These are phyloP conservation scores for Merluccius polli DNA, from an alignment of 2,797 vertebrate genomes.

Conservation along the genomic window DNA sequence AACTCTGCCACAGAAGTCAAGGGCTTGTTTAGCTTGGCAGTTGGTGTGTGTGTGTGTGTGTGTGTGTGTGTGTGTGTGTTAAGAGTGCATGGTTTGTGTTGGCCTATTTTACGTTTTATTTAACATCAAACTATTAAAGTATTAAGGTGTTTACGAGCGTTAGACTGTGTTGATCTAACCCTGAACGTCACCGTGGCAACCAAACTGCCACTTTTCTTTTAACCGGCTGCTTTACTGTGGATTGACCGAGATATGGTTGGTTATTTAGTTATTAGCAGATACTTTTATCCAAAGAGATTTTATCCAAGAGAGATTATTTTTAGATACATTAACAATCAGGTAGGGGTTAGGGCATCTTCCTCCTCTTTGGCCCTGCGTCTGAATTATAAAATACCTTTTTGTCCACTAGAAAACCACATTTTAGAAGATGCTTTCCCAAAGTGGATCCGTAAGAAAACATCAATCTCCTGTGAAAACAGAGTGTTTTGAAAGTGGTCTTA, in stretches of 20 bases:
- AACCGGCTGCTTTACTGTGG: not conserved
- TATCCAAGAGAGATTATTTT: not conserved
- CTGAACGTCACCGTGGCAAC: not conserved
- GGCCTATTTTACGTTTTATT: not conserved
- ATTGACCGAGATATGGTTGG: not conserved
- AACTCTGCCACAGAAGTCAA: not conserved
- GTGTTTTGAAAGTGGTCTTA: not conserved
- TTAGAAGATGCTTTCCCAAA: not conserved
- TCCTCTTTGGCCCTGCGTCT: not conserved
- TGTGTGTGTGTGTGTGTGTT: not conserved
- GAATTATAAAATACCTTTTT: not conserved
- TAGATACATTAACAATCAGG: not conserved
- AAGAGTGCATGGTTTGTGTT: not conserved
- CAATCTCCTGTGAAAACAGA: not conserved
- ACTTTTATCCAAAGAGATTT: not conserved
- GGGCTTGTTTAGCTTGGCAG: not conserved
- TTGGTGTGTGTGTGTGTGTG: not conserved
- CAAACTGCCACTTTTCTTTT: not conserved
- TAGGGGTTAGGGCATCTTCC: not conserved
- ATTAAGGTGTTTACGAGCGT: not conserved
- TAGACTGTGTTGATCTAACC: not conserved
- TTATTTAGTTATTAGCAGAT: not conserved
- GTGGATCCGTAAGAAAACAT: not conserved
- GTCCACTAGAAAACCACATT: not conserved
- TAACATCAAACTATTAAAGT: slow-evolving; percentile 2